phyloP scores from a whole-genome alignment of 2,797 vertebrate genomes.

The Urocyon cinereoargenteus region DNA sequence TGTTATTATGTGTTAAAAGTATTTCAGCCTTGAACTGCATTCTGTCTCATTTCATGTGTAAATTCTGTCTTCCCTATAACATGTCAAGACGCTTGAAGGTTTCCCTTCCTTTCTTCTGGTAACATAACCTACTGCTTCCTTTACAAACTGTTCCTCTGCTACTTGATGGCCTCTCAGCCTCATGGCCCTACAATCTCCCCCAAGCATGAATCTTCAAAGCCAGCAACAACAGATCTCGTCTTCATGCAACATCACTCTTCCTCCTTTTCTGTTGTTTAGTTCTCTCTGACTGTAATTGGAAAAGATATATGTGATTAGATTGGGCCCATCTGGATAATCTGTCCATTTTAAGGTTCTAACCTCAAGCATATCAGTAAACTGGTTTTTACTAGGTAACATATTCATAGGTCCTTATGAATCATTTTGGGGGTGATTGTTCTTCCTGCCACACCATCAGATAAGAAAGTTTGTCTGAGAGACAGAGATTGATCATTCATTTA shows the following conservation, averaged over 20 bases:
- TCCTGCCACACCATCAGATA: neutral
- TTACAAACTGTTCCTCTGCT: neutral
- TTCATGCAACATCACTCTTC: neutral
- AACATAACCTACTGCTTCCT: neutral
- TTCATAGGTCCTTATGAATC: neutral
- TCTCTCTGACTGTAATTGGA: neutral
- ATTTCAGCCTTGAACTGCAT: neutral
- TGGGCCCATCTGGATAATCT: neutral
- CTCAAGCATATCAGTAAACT: neutral
- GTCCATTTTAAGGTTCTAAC: neutral
- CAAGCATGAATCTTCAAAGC: neutral
- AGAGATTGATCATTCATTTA: neutral
- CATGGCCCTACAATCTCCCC: neutral
- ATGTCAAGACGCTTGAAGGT: neutral
- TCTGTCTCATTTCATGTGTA: neutral
- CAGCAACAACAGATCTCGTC: neutral
- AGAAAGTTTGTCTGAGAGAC: neutral
- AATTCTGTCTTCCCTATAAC: neutral
- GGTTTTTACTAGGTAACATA: neutral
- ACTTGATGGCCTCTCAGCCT: neutral
- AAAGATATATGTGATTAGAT: neutral
- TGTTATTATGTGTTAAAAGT: neutral
- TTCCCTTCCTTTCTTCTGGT: neutral
- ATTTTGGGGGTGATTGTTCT: neutral
- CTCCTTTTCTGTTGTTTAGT: neutral